Base-by-base conservation (phyloP, 2,113 vertebrate species). In the Podarcis muralis region DNA sequence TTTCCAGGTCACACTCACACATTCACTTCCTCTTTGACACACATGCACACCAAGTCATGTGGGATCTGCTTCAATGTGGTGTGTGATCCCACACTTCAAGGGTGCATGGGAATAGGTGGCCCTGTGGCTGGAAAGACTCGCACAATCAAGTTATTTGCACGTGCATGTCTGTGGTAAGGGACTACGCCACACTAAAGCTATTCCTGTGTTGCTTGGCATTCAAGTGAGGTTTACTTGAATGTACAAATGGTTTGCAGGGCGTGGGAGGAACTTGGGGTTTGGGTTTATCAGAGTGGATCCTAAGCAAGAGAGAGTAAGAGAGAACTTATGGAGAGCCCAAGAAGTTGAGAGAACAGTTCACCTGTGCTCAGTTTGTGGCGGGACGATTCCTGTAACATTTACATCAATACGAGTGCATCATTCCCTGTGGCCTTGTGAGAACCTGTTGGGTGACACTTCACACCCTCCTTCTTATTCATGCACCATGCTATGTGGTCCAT, bases 401-500 rank as follows among this genome's bases (percentile, higher is more conserved):
- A 15, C 6, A 9, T 15, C 16, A 40, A n/a, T 40, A n/a, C 8
- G 53, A 86, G 77, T 69, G 6, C 13, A 25, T 43, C 30, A 57
- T 25, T n/a, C 57, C 23, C 3, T 62, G 59, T 18, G 18, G 59
- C 5, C 59, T 62, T 62, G 15, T 32, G 84, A 76, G 62, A 11
- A 13, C 13, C 2, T 66, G 48, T 53, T 53, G 48, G 9, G 48
- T 53, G 48, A 53, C 48, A 53, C 40, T 48, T 57, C n/a, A 40
- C 25, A 13, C 43, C 27, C 9, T 72, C 37, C 22, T 65, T 22
- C 27, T 12, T 12, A 0, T 5, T 0, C n/a, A 6, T 27, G 20
- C 13, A 72, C 12, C 6, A 30, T 3, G 6, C 8, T 75, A 1
- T 4, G 8, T 4, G 3, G 2, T 4, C 5, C 48, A 0, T 12